Conservation (phyloP, 2,888 invertebrate species). For the Melieria picta region DNA sequence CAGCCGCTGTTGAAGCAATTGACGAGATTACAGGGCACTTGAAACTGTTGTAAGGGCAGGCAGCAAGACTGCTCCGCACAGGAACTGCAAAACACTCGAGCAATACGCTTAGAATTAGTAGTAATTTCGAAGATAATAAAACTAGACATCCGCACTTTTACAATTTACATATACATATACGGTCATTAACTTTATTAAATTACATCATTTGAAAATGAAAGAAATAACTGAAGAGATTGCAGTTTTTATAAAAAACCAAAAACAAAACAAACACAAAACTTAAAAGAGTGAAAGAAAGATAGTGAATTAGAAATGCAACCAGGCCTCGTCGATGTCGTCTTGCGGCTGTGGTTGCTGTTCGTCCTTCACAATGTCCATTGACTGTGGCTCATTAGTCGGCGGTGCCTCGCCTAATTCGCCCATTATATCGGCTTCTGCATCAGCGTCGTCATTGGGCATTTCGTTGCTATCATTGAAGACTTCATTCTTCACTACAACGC, state of each 20-base stretch:
- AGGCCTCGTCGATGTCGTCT: slow-evolving; percentile 56
- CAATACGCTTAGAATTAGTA: slow-evolving; percentile 26
- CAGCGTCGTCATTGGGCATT: slow-evolving; percentile 34
- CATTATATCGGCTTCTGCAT: neutral
- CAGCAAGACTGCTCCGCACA: neutral
- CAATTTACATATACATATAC: slow-evolving; percentile 4
- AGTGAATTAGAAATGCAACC: slow-evolving; percentile 54
- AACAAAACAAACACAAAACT: neutral
- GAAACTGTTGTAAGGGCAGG: slow-evolving; percentile 75
- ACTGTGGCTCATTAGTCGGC: slow-evolving; percentile 13
- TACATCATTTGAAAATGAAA: neutral
- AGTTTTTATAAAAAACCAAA: too few species aligned
- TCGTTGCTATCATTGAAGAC: slow-evolving; percentile 44
- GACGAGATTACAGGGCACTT: slow-evolving; percentile 89
- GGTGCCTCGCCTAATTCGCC: slow-evolving; percentile 41
- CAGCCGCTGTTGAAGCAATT: slow-evolving; percentile 80
- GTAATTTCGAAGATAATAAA: slow-evolving; percentile 6
- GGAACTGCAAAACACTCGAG: slow-evolving; percentile 3
- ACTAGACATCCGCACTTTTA: neutral
- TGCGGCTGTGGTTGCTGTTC: slow-evolving; percentile 37
- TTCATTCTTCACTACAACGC: slow-evolving; percentile 51
- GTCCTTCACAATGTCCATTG: slow-evolving; percentile 36
- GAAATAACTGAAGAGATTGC: too few species aligned
- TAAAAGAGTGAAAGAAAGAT: neutral
- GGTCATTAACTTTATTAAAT: neutral